Conservation (phyloP, 2,888 invertebrate genomes). For the Mantis religiosa region DNA sequence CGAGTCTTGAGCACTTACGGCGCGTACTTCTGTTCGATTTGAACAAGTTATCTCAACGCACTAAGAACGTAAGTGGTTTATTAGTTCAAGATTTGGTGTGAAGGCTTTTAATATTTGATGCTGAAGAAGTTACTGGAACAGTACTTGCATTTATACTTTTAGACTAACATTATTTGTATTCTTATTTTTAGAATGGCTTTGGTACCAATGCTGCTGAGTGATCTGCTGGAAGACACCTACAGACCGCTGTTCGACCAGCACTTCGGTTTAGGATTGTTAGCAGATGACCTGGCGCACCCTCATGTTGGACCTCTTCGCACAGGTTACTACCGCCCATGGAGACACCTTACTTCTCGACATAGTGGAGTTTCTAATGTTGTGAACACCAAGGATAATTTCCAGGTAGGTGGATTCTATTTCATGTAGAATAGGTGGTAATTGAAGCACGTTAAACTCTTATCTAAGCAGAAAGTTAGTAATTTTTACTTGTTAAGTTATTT, state of each 20-base stretch:
- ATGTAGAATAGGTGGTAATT: too few species aligned
- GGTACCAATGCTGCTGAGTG: not conserved
- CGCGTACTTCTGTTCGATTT: not conserved
- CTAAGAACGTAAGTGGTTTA: not conserved
- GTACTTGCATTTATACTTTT: too few species aligned
- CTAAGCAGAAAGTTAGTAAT: too few species aligned
- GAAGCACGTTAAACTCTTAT: too few species aligned
- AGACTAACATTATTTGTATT: too few species aligned
- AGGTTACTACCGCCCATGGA: conserved; percentile 4
- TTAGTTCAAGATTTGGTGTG: too few species aligned
- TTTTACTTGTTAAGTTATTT: too few species aligned
- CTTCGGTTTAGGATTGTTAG: conserved; percentile 37
- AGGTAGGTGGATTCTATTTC: too few species aligned
- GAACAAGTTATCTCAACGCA: not conserved
- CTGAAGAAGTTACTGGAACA: too few species aligned
- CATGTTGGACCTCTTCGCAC: conserved; percentile 12
- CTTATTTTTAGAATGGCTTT: not conserved
- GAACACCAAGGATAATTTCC: conserved; percentile 34
- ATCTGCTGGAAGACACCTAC: not conserved
- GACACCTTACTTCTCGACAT: not conserved
- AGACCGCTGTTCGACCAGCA: conserved; percentile 38
- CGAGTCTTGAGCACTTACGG: not conserved
- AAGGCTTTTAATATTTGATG: too few species aligned
- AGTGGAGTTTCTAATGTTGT: not conserved
- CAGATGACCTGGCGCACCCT: conserved; percentile 30